Percentiles rank a stretch among this genome's conserved stretches.
phyloP scores from a whole-genome alignment of 2,888 invertebrate species.

The Bursaphelenchus okinawaensis region DNA sequence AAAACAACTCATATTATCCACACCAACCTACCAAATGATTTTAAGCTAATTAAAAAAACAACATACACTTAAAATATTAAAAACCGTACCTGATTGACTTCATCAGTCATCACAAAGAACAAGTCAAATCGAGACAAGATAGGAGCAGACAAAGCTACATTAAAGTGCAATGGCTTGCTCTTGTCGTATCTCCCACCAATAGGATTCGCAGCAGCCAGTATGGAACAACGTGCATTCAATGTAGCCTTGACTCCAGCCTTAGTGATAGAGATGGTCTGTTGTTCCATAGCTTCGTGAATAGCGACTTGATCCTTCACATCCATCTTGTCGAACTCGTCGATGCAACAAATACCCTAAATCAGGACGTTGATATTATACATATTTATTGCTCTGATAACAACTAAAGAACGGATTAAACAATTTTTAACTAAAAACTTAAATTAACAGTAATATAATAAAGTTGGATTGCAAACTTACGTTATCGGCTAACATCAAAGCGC shows the following conservation, averaged over 20 bases:
- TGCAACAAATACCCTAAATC: conserved; percentile 69
- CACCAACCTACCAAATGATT: neutral
- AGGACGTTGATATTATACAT: neutral
- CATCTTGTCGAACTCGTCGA: conserved; percentile 99
- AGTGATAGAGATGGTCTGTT: conserved; percentile 96
- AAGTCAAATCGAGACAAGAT: conserved; percentile 98
- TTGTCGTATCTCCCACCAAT: conserved; percentile 90
- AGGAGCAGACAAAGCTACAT: conserved; percentile 74
- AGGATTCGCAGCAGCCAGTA: conserved; percentile 95
- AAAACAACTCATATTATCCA: neutral
- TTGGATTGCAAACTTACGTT: conserved; percentile 64
- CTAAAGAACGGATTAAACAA: neutral
- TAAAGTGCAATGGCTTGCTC: conserved; percentile 26
- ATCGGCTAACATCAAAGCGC: conserved; percentile 98
- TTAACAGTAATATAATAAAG: conserved; percentile 3
- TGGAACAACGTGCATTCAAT: conserved; percentile 91
- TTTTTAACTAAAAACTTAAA: conserved; percentile 1
- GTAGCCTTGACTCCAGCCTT: conserved; percentile 76
- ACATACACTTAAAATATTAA: conserved; percentile 17
- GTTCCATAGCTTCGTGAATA: conserved; percentile 99
- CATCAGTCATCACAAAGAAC: conserved; percentile 95
- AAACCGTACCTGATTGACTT: conserved; percentile 86
- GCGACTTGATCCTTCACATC: conserved; percentile 93
- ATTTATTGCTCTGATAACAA: neutral
- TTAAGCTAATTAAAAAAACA: conserved; percentile 9